Evolutionary conservation across 2,888 invertebrate genomes (phyloP).

Genomic region (Kuschelorhynchus macadamiae): DNA sequence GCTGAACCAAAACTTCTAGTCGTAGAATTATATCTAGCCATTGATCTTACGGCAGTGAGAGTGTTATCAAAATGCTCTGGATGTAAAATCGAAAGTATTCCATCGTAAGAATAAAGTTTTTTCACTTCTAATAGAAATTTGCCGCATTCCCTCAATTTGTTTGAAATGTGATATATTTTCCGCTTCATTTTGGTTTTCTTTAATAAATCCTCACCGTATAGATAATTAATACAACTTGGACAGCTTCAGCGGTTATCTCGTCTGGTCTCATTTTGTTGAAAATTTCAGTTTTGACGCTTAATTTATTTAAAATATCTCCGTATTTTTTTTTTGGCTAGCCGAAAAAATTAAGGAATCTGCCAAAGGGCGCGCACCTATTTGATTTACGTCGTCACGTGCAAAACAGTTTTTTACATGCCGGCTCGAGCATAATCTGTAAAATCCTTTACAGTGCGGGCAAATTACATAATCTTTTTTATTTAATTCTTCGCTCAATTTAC

Average conservation of each 20-base stretch:
- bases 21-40: constrained; percentile 28
- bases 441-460: not conserved
- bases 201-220: not conserved
- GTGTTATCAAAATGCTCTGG: constrained; percentile 9
- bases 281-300: not conserved
- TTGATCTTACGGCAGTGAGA: constrained; percentile 10
- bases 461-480: not conserved
- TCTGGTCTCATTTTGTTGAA: not conserved
- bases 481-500: not conserved
- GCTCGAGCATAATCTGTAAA: not conserved
- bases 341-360: not conserved
- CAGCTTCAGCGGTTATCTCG: not conserved
- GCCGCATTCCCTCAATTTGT: constrained; percentile 1
- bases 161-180: not conserved
- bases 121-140: constrained; percentile 13
- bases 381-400: not conserved
- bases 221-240: not conserved
- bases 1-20: constrained; percentile 48
- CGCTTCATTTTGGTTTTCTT: not conserved
- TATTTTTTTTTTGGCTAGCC: not conserved
- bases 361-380: not conserved
- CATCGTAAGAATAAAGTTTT: not conserved
- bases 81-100: constrained; percentile 3
- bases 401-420: not conserved
- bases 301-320: not conserved